Conservation (phyloP, 2,113 vertebrate species). For the Sylvietta virens region DNA sequence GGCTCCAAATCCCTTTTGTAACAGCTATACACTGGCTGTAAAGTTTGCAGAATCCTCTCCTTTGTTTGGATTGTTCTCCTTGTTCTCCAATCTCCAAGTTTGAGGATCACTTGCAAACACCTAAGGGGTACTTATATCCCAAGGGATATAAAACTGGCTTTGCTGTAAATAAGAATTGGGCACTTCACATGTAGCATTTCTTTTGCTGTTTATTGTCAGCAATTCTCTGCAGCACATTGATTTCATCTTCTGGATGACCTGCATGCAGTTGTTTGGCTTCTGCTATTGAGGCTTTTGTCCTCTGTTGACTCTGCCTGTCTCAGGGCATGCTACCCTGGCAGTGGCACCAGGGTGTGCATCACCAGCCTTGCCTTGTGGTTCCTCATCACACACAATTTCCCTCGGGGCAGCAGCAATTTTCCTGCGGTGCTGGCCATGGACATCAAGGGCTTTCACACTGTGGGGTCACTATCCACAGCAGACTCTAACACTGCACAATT, state of each 20-base stretch:
- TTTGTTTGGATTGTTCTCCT: too few relatives aligned
- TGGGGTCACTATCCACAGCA: accelerated
- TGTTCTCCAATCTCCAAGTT: too few relatives aligned
- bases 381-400: neutral
- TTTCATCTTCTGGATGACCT: neutral
- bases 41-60: neutral
- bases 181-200: neutral
- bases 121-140: neutral
- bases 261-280: neutral
- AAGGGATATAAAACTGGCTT: neutral
- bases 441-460: neutral
- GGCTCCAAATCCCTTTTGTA: neutral
- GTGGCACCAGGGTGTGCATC: accelerated
- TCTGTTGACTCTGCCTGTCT: neutral
- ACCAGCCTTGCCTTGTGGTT: neutral
- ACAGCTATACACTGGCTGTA: neutral
- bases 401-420: neutral
- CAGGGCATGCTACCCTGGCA: neutral
- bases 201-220: neutral
- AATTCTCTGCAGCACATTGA: neutral
- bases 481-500: neutral
- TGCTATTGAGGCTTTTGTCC: neutral
- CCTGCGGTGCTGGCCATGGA: neutral
- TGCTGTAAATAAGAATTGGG: neutral
- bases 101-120: neutral